These are phyloP conservation scores for Platerodrilus igneus DNA, from an alignment of 2,888 invertebrate species.

Conservation along the genomic window DNA sequence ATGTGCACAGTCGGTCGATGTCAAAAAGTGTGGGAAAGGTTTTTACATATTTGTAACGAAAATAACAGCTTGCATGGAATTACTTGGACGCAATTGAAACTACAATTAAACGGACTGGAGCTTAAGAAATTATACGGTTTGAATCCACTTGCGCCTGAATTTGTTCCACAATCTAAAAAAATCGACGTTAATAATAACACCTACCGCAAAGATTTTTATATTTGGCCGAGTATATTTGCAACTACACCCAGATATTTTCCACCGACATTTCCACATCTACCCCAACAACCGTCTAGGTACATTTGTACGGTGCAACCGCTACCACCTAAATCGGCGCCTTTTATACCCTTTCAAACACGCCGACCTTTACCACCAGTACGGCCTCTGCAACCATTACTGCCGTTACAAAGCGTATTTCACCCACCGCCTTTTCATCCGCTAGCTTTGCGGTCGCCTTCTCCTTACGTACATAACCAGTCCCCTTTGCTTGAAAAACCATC, in stretches of 20 bases:
- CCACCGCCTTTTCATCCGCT: too few relatives aligned
- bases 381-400: too few relatives aligned
- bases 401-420: too few relatives aligned
- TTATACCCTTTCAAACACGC: not conserved
- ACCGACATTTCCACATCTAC: not conserved
- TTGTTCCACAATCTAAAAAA: conserved; percentile 61
- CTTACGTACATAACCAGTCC: too few relatives aligned
- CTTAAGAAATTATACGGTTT: conserved; percentile 69
- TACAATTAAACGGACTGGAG: conserved; percentile 68
- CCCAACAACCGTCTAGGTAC: conserved; percentile 19
- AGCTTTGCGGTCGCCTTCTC: too few relatives aligned
- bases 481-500: too few relatives aligned
- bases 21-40: conserved; percentile 76
- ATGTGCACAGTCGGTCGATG: conserved; percentile 76
- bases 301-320: conserved; percentile 23
- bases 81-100: conserved; percentile 62
- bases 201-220: too few relatives aligned
- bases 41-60: conserved; percentile 66
- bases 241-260: conserved; percentile 38
- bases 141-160: conserved; percentile 79
- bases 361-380: too few relatives aligned
- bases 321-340: conserved; percentile 12
- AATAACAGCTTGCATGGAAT: conserved; percentile 69
- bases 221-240: too few relatives aligned
- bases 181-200: too few relatives aligned